phyloP scores from a whole-genome alignment of 2,888 invertebrate genomes.

The Himalopsyche kuldschensis region DNA sequence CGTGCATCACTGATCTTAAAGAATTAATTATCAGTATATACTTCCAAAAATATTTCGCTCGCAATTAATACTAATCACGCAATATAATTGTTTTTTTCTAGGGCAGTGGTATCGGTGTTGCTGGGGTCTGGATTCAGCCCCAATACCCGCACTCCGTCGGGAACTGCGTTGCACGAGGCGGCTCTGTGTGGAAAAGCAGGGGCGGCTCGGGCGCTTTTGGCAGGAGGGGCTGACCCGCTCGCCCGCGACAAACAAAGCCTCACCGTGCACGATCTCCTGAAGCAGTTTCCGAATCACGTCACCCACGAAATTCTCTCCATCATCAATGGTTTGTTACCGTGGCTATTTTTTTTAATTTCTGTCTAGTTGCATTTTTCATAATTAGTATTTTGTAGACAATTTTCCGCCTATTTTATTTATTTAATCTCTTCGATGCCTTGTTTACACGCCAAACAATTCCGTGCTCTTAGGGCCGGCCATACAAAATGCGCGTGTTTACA shows the following conservation, averaged over 20 bases:
- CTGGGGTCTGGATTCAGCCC: slow-evolving; percentile 85
- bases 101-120: slow-evolving; percentile 80
- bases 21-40: too few species aligned
- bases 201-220: slow-evolving; percentile 79
- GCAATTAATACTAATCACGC: not conserved
- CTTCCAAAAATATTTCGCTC: not conserved
- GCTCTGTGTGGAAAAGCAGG: slow-evolving; percentile 89
- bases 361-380: too few species aligned
- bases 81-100: slow-evolving; percentile 45
- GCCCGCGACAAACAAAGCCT: slow-evolving; percentile 78
- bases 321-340: slow-evolving; percentile 70
- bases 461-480: too few species aligned
- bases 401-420: too few species aligned
- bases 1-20: too few species aligned
- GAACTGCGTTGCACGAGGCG: slow-evolving; percentile 92
- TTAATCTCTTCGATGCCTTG: too few species aligned
- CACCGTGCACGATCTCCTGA: slow-evolving; percentile 84
- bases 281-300: slow-evolving; percentile 86
- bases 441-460: too few species aligned
- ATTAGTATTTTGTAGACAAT: too few species aligned
- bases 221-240: slow-evolving; percentile 78
- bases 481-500: too few species aligned
- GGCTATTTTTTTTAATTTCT: not conserved
- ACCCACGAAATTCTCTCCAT: slow-evolving; percentile 84
- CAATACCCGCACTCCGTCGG: slow-evolving; percentile 81